phyloP scores from a whole-genome alignment of 2,888 invertebrate species.

The Ornithoptera priamus region DNA sequence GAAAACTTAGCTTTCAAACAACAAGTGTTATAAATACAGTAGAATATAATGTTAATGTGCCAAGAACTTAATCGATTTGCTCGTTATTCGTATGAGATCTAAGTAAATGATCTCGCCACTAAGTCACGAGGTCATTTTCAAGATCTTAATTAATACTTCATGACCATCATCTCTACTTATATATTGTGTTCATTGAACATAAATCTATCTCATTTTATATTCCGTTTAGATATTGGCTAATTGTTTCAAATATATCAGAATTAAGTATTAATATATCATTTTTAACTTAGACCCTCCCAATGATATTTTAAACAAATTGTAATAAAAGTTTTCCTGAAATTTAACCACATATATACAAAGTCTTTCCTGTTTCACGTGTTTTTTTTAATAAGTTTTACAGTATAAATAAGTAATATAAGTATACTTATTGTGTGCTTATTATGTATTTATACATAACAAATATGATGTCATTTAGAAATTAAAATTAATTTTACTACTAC shows the following conservation, averaged over 20 bases:
- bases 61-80: conserved; percentile 1
- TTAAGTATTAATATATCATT: background rate
- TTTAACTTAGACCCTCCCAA: no score
- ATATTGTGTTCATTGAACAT: background rate
- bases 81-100: background rate
- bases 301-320: no score
- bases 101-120: background rate
- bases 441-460: no score
- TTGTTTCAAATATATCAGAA: background rate
- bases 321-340: no score
- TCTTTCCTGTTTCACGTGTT: no score
- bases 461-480: no score
- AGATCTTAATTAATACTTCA: background rate
- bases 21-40: background rate
- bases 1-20: background rate
- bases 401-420: no score
- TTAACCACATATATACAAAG: no score
- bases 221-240: background rate
- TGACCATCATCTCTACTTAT: background rate
- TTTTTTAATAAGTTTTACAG: no score
- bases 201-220: background rate
- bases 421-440: no score
- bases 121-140: background rate
- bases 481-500: no score
- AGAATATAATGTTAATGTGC: background rate